Conservation (phyloP, 2,888 invertebrate species). For the Tholera decimalis region DNA sequence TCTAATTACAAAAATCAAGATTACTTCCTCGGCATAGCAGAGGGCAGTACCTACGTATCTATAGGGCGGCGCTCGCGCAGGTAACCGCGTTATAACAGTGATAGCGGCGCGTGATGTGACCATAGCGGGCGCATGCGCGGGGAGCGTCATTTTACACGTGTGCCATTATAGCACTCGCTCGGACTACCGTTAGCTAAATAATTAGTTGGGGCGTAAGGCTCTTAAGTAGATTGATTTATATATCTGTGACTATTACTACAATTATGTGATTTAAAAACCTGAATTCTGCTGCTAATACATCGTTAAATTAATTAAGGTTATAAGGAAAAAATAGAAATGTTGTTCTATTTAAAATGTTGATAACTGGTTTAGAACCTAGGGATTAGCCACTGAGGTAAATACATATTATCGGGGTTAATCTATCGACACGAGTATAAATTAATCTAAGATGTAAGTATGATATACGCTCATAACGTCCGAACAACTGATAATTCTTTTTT, state of each 20-base stretch:
- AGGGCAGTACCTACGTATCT: conserved; percentile 67
- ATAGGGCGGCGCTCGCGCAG: conserved; percentile 78
- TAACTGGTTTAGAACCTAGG: too few species aligned
- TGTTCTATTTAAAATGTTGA: too few species aligned
- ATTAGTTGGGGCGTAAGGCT: conserved; percentile 28
- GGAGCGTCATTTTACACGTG: conserved; percentile 75
- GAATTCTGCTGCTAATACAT: neutral
- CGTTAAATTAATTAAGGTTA: neutral
- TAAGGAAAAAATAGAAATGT: neutral
- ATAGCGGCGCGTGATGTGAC: conserved; percentile 87
- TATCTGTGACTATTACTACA: neutral
- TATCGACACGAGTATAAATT: too few species aligned
- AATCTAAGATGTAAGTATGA: too few species aligned
- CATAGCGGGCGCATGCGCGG: conserved; percentile 79
- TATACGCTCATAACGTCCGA: too few species aligned
- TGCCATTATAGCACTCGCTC: conserved; percentile 62
- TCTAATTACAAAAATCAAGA: conserved; percentile 74
- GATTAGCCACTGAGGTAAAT: too few species aligned
- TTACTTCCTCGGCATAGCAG: conserved; percentile 58
- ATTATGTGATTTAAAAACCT: neutral
- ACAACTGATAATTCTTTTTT: too few species aligned
- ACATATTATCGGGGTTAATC: too few species aligned
- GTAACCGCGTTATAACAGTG: conserved; percentile 86
- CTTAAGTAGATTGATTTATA: neutral
- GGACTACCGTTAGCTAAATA: conserved; percentile 49